Evolutionary conservation across 2,113 vertebrate genomes (phyloP).

Genomic region (Arvicanthis niloticus): DNA sequence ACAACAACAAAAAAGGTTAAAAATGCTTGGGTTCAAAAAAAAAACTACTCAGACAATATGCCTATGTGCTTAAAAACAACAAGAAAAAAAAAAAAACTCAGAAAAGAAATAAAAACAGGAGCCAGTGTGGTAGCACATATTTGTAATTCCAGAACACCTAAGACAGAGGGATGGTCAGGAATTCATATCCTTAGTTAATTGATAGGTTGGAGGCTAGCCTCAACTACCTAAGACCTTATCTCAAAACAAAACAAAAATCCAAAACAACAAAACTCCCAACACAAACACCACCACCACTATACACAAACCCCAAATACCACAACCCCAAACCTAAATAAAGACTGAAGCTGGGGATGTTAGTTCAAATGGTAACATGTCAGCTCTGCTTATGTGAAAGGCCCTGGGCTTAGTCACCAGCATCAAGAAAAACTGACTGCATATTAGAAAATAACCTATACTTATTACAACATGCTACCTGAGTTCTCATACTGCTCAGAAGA

Average conservation of each 20-base stretch:
- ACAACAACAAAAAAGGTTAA: not conserved
- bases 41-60: not conserved
- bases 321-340: not conserved
- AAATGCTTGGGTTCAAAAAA: not conserved
- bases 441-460: not conserved
- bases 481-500: not conserved
- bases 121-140: not conserved
- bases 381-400: not conserved
- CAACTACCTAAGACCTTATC: not conserved
- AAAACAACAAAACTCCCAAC: not conserved
- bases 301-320: not conserved
- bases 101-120: not conserved
- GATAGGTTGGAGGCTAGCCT: not conserved
- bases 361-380: not conserved
- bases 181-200: not conserved
- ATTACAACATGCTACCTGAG: no score
- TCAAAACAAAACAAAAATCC: conserved; percentile 3
- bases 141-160: not conserved
- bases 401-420: not conserved
- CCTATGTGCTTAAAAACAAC: not conserved
- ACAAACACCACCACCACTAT: not conserved
- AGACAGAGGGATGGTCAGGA: not conserved
- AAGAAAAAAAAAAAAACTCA: not conserved
- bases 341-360: not conserved
- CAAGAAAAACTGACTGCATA: not conserved